These are phyloP conservation scores for Isotomurus palustris DNA, from an alignment of 2,888 invertebrate genomes.

Conservation along the genomic window DNA sequence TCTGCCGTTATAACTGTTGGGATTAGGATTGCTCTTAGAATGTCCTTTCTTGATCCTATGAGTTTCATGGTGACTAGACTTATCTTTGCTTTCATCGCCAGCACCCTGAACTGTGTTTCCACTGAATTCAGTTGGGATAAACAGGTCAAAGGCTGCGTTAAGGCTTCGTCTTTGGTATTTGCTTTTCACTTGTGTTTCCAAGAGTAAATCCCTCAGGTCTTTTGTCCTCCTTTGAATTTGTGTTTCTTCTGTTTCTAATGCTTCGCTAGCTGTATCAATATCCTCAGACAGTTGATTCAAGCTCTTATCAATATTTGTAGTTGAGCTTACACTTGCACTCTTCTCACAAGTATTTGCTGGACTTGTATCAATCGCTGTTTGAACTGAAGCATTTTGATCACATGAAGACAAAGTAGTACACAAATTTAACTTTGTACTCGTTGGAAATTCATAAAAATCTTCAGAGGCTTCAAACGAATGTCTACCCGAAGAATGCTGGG, in stretches of 20 bases:
- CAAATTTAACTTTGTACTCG: conserved; percentile 41
- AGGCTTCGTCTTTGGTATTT: conserved; percentile 30
- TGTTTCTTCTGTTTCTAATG: too few species aligned
- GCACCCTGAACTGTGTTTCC: conserved; percentile 5
- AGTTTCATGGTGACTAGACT: neutral
- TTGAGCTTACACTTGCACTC: too few species aligned
- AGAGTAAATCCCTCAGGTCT: neutral
- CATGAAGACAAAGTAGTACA: neutral
- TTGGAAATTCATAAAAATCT: conserved; percentile 46
- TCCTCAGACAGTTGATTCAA: too few species aligned
- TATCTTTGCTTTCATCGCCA: neutral
- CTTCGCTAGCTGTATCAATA: too few species aligned
- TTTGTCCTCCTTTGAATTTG: too few species aligned
- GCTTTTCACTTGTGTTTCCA: too few species aligned
- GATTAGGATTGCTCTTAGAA: neutral
- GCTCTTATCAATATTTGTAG: too few species aligned
- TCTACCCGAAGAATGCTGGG: too few species aligned
- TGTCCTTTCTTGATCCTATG: neutral
- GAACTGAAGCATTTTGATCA: too few species aligned
- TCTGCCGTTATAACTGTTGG: neutral
- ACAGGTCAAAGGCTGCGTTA: conserved; percentile 38
- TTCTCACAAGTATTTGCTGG: too few species aligned
- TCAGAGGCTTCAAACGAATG: too few species aligned
- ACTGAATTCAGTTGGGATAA: conserved; percentile 21
- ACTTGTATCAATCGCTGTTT: too few species aligned